Base-by-base conservation (phyloP, 2,113 vertebrate species). In the Pristiophorus japonicus region DNA sequence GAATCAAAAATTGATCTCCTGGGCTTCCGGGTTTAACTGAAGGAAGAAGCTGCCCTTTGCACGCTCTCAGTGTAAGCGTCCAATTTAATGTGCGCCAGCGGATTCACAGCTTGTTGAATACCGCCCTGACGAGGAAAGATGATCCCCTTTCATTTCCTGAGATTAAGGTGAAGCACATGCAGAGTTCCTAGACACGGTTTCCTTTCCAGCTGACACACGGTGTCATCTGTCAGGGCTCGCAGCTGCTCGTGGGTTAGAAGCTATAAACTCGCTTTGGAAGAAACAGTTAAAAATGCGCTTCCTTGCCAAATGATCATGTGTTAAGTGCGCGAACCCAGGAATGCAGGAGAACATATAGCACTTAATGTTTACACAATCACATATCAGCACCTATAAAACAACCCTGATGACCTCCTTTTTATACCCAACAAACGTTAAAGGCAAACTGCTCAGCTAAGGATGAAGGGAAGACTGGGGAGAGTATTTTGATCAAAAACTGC, bases 81-180 rank as follows among this genome's bases (percentile, higher is more conserved):
- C 73, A 70, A 94, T 45, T 94, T 94, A 47, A 66, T 70, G 6
- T 70, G 42, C 27, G 27, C 66, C 93, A 94, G 93, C 24, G 42
- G 38, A 30, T 94, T 51, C 93, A 94, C 93, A 73, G 66, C 93
- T 94, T 70, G 93, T 94, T 73, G 93, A 94, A 34, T 94, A 47
- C 93, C 27, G 65, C 66, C 93, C 93, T 73, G 93, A 67, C 24
- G 45, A 2, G 45, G 93, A 67, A 94, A 94, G 65, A 94, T 47
- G 66, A 94, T 94, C 93, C 93, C 65, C 65, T 94, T 94, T 70
- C 93, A 70, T 94, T 94, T 94, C 93, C 93, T 94, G 93, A 94
- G 93, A 94, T 94, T 94, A 94, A 94, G 65, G 24, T 73, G 66
- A 94, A 94, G 38, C 93, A 94, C 66, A 94, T 70, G 65, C 93